phyloP scores from a whole-genome alignment of 2,797 vertebrate species.

The Cetoscarus ocellatus region DNA sequence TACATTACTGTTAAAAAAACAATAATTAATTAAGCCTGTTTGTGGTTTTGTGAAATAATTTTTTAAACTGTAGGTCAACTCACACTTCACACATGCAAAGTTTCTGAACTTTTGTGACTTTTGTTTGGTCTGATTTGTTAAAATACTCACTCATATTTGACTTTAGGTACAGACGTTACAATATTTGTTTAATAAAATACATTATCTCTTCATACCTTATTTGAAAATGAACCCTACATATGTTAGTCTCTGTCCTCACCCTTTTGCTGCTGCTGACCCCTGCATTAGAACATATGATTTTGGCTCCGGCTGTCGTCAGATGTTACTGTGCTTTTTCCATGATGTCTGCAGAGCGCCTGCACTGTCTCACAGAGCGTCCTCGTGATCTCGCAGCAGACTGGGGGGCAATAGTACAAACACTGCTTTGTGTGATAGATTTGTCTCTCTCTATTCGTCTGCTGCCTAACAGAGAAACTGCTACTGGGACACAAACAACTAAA shows the following conservation, averaged over 20 bases:
- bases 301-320: slow-evolving; percentile 7
- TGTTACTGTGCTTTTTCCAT: slow-evolving; percentile 45
- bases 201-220: no score
- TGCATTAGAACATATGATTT: background rate
- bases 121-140: no score
- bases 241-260: background rate
- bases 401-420: slow-evolving; percentile 65
- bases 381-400: slow-evolving; percentile 63
- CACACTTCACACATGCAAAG: no score
- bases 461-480: slow-evolving; percentile 33
- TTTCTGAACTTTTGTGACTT: no score
- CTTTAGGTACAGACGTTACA: no score
- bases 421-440: slow-evolving; percentile 69
- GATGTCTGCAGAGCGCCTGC: slow-evolving; percentile 51
- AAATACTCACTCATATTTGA: no score
- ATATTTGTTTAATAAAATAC: no score
- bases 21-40: no score
- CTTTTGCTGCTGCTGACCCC: background rate
- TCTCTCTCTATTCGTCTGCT: slow-evolving; percentile 42
- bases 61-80: no score
- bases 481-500: background rate
- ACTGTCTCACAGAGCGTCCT: slow-evolving; percentile 60
- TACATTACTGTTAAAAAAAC: no score
- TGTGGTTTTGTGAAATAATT: no score
- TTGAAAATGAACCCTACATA: background rate